Conservation (phyloP, 2,888 invertebrate genomes). For the Cosmia trapezina region DNA sequence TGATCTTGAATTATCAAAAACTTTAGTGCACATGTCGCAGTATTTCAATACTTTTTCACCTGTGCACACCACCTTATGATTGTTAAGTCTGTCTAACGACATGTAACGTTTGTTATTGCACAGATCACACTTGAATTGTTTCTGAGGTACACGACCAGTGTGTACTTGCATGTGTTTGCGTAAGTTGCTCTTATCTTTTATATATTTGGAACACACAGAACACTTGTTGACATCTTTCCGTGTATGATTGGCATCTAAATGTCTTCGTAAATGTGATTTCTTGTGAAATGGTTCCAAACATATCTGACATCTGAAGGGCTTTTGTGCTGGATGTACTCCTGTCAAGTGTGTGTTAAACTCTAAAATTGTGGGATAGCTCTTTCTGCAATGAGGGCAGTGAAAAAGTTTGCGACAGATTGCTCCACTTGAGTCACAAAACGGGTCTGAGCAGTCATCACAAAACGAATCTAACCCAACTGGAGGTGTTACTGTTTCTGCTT, state of each 20-base stretch:
- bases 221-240: conserved; percentile 90
- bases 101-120: conserved; percentile 90
- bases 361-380: conserved; percentile 89
- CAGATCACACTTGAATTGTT: conserved; percentile 89
- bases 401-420: conserved; percentile 87
- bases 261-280: conserved; percentile 88
- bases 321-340: conserved; percentile 89
- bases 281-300: conserved; percentile 89
- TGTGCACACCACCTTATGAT: conserved; percentile 89
- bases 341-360: conserved; percentile 89
- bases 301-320: conserved; percentile 89
- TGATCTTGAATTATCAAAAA: conserved; percentile 89
- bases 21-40: conserved; percentile 90
- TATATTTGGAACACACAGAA: conserved; percentile 89
- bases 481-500: conserved; percentile 81
- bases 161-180: conserved; percentile 91
- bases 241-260: conserved; percentile 88
- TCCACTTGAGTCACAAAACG: conserved; percentile 88
- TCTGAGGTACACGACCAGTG: conserved; percentile 88
- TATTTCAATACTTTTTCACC: conserved; percentile 88
- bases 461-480: conserved; percentile 86
- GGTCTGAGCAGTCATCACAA: conserved; percentile 90
- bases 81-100: conserved; percentile 89
- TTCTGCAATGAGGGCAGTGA: conserved; percentile 90
- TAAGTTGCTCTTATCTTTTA: conserved; percentile 89